Percentiles rank a stretch among this genome's conserved stretches.
phyloP scores from a whole-genome alignment of 2,888 invertebrate genomes.

The Agrotis puta region DNA sequence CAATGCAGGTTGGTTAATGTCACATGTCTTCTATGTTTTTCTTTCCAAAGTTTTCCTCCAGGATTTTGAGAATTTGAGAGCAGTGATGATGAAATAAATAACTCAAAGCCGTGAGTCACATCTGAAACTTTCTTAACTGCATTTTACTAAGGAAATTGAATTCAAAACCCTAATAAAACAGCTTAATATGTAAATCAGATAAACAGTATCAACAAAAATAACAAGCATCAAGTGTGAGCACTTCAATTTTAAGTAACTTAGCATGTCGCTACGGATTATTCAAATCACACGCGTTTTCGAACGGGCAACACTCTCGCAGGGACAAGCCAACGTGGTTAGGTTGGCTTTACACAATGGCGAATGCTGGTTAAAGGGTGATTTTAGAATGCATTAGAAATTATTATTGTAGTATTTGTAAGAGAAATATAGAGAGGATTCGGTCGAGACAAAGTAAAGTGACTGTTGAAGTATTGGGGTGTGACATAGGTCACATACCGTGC shows the following conservation, averaged over 20 bases:
- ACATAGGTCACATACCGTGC: too few relatives aligned
- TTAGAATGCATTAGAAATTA: slow-evolving; percentile 1
- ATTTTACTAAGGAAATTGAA: background rate
- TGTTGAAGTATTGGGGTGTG: too few relatives aligned
- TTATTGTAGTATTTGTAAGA: too few relatives aligned
- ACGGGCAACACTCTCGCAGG: slow-evolving; percentile 29
- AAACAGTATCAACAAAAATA: slow-evolving; percentile 18
- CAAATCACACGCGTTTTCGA: slow-evolving; percentile 50
- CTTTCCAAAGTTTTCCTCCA: too few relatives aligned
- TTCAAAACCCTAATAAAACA: background rate
- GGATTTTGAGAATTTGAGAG: too few relatives aligned
- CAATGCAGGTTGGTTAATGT: too few relatives aligned
- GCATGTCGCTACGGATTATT: slow-evolving; percentile 61
- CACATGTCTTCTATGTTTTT: too few relatives aligned
- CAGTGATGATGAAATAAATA: too few relatives aligned
- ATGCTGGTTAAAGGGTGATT: slow-evolving; percentile 12
- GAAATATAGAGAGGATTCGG: too few relatives aligned
- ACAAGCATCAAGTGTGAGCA: slow-evolving; percentile 24
- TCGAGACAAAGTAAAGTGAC: too few relatives aligned
- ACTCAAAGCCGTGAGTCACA: too few relatives aligned
- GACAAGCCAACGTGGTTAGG: slow-evolving; percentile 1
- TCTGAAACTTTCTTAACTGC: background rate
- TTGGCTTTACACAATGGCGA: slow-evolving; percentile 12
- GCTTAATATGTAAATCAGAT: background rate
- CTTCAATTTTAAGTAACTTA: slow-evolving; percentile 60